Base-by-base conservation (phyloP, 2,797 vertebrate genomes). In the Neoniphon sammara region DNA sequence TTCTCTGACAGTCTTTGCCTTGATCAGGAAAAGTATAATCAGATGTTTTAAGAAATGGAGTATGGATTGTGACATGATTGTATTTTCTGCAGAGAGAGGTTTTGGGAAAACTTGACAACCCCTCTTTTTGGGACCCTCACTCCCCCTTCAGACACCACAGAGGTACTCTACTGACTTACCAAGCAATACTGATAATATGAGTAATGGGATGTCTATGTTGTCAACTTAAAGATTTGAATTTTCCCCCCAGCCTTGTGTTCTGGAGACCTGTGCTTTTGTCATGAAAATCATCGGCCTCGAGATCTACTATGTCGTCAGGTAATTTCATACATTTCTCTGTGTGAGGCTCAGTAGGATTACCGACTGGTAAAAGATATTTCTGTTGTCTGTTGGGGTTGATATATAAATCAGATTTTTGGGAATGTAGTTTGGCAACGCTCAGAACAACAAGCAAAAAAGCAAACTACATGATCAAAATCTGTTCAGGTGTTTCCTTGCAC, bases 211-310 rank as follows among this genome's bases (percentile, higher is more conserved):
- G n/a, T 25, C 0, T 55, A 4, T 4, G n/a, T 0, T 60, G 17
- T 80, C 0, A 47, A 14, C 56, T 78, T 0, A 46, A 53, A 2
- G 21, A 14, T 52, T 71, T 4, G 27, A 46, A 10, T 11, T 78
- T 77, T 4, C 75, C 90, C 75, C 71, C 4, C 87, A 99, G 98
- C 95, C 96, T 39, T 99, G 96, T 75, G 92, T 97, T 85, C 92
- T 99, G 91, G 98, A 99, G 87, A 98, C 97, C 1, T 99, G 98
- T 85, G 97, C 97, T 49, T 97, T 99, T 66, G 96, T 97, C 75
- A 98, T 99, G 97, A 99, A 98, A 90, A 99, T 99, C 36, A 96
- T 99, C 44, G 96, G 96, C 66, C 92, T 99, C 82, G 98, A 99
- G 93, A 97, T 99, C 91, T 97, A 97, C 93, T 98, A 98, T 42